Base-by-base conservation (phyloP, 2,113 vertebrate species). In the Copsychus sechellarum region DNA sequence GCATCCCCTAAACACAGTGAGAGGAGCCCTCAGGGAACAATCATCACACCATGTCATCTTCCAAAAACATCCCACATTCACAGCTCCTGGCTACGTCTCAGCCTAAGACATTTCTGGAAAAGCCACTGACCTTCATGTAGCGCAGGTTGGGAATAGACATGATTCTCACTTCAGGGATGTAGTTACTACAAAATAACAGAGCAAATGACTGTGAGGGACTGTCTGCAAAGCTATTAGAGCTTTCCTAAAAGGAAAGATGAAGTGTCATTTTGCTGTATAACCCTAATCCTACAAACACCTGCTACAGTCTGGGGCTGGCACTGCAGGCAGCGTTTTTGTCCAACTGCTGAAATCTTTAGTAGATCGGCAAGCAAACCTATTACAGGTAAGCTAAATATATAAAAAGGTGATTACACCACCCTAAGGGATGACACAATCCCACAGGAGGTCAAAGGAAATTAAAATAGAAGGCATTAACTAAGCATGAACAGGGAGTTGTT, bases 71-170 rank as follows among this genome's bases (percentile, higher is more conserved):
- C 50, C 60, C 45, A 34, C 14, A 65, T 64, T 25, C 66, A 34
- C 60, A 45, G 21, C 74, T 60, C 48, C 60, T 17, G 1, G 66
- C 69, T 80, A 11, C 25, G 29, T 14, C 70, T 60, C 67, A 77
- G 34, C 38, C 65, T 3, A 28, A 72, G 56, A 36, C 4, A 15
- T 9, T 42, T 38, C 66, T 64, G 65, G 54, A 53, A 62, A 48
- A 86, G 25, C 10, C 56, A 98, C 99, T 98, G 92, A 98, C 99
- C 99, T 99, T 99, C 98, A 98, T 98, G 97, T 98, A 98, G 91
- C 99, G 99, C 92, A 99, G 98, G 93, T 99, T 99, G 90, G 99
- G 99, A 98, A 99, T 99, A 78, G 99, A 99, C 99, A 99, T 99
- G 96, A 99, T 99, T 97, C 99, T 98, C 94, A 99, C 99, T 98